A percentile compares a stretch with the other conserved stretches of the same genome.
These are phyloP conservation scores for Coracias cyanogaster DNA, from an alignment of 2,797 vertebrate species.

Conservation along the genomic window DNA sequence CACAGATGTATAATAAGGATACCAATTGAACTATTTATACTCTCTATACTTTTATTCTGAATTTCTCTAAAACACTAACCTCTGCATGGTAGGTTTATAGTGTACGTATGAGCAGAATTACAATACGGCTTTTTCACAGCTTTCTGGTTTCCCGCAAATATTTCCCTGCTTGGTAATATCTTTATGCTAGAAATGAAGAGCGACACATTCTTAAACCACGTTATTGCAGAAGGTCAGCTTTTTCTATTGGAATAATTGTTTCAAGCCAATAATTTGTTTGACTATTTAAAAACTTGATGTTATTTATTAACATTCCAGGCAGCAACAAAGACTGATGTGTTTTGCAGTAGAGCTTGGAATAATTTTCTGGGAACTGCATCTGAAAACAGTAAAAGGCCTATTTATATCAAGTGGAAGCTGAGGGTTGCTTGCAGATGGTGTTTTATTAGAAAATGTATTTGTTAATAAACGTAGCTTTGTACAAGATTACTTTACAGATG, in stretches of 20 bases:
- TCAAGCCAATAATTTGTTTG: constrained; percentile 75
- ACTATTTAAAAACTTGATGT: constrained; percentile 75
- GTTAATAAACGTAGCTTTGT: constrained; percentile 79
- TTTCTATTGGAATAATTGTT: constrained; percentile 67
- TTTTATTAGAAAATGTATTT: constrained; percentile 82
- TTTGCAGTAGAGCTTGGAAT: constrained; percentile 76
- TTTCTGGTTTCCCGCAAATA: constrained; percentile 29
- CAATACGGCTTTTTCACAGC: background rate
- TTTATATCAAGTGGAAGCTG: constrained; percentile 78
- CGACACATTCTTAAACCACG: constrained; percentile 46
- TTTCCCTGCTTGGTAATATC: constrained; percentile 62
- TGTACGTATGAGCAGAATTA: background rate
- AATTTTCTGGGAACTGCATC: constrained; percentile 77
- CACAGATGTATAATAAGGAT: background rate
- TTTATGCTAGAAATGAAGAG: constrained; percentile 44
- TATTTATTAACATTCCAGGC: constrained; percentile 78
- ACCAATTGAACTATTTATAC: background rate
- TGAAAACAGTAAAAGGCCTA: constrained; percentile 77
- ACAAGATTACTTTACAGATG: constrained; percentile 75
- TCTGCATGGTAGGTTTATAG: constrained; percentile 34
- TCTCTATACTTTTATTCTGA: background rate
- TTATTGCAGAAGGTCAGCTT: constrained; percentile 64
- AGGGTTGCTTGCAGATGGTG: constrained; percentile 78
- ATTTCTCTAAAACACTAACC: constrained; percentile 20
- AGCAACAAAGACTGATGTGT: constrained; percentile 77